These are phyloP conservation scores for Lepidotrigona ventralis DNA, from an alignment of 1,140 invertebrate species.

Conservation along the genomic window DNA sequence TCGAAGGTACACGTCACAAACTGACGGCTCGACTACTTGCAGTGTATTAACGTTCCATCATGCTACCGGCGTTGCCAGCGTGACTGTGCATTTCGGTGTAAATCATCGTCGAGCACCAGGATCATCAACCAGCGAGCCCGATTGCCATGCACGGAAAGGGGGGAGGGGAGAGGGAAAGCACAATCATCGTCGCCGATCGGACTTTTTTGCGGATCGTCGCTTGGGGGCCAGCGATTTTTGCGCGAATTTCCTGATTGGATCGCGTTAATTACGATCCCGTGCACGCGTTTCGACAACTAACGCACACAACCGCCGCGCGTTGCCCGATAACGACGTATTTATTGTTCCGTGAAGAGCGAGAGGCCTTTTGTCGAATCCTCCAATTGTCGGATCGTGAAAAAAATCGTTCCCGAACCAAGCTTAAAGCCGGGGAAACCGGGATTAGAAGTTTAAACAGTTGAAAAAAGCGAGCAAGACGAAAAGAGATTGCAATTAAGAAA, in stretches of 20 bases:
- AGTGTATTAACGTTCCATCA: conserved; percentile 54
- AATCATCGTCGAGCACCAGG: conserved; percentile 50
- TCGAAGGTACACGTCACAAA: conserved; percentile 55
- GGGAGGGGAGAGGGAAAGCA: conserved; percentile 8
- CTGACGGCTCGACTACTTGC: conserved; percentile 42
- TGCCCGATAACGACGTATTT: conserved; percentile 24
- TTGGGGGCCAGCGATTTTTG: conserved; percentile 46
- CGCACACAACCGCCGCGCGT: not conserved
- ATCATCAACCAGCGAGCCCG: conserved; percentile 50
- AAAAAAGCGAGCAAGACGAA: no score
- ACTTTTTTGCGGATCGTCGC: conserved; percentile 49
- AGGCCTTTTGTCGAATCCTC: not conserved
- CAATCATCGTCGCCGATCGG: conserved; percentile 58
- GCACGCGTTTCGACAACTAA: conserved; percentile 37
- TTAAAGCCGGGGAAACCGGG: not conserved
- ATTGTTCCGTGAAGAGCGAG: not conserved
- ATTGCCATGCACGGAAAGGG: not conserved
- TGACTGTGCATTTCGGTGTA: conserved; percentile 60
- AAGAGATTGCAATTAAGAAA: no score
- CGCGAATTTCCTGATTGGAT: conserved; percentile 58
- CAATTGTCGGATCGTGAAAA: not conserved
- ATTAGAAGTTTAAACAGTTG: not conserved
- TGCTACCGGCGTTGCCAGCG: conserved; percentile 54
- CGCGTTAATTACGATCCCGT: conserved; percentile 38
- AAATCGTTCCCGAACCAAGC: not conserved